Base-by-base conservation (phyloP, 2,888 invertebrate species). In the Scrobipalpa costella region DNA sequence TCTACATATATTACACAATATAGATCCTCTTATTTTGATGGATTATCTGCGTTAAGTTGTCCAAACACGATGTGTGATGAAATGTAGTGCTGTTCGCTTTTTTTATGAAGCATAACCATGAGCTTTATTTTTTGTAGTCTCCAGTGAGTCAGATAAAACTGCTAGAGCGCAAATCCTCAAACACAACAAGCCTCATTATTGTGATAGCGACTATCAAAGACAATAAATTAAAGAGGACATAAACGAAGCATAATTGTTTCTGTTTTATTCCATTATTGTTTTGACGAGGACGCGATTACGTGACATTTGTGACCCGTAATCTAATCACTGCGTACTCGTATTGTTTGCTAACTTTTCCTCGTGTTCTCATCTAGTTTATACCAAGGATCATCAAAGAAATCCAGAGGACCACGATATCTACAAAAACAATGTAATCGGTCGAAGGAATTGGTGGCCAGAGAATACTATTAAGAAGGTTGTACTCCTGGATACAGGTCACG, bases 231-330 rank as follows among this genome's bases (percentile, higher is more conserved):
- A 79, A 72, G 71, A 71, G 73, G 70, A 70, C 77, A 77, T 78
- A 74, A 75, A 73, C 69, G 76, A 75, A 74, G 74, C 70, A 78
- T 78, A 80, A 81, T 84, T 80, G 77, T 80, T 79, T 78, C 83
- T 83, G 86, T 84, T 83, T 85, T 86, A 85, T 87, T 87, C 85
- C 86, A 80, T 83, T 84, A 84, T 85, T 85, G 83, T 82, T 81
- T 76, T 81, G 80, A 79, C 79, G 73, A 71, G 68, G 71, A 68
- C 69, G 69, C 78, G 78, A 83, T 84, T 82, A 79, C 68, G 67
- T 75, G 83, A 80, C 81, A 78, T 76, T 70, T 71, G 67, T 76
- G 81, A 81, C 84, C 81, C 66, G 63, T 78, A 80, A 82, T 84
- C 76, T 83, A 81, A 85, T 85, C 84, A 50, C 47, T 80, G 74